Evolutionary conservation across 2,888 invertebrate species (phyloP), one percentile per base, ranked within the genome.

Genomic region (Rhagonycha lutea): DNA sequence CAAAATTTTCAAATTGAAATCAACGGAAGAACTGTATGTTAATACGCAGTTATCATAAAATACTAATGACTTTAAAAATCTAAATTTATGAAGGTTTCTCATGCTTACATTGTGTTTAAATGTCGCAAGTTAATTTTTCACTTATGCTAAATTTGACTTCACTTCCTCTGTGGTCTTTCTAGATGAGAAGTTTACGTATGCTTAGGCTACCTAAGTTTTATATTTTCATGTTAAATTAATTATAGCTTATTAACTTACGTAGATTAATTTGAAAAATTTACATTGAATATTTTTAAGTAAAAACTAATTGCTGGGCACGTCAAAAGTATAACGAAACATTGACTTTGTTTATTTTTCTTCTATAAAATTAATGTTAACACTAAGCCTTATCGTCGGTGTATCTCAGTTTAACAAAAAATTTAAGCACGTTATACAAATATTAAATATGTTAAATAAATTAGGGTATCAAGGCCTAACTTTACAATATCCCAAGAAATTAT

Each of bases 1-100:
- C 80, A 79, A 79, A 77, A 78, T 79, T 78, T 77, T 75, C 78
- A 79, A 76, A 77, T 78, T 47, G 78, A 76, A 81, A 82, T 79
- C 81, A 82, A 80, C 78, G 74, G 76, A 78, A 75, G 79, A 79
- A 79, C 76, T 82, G 81, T 70, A 73, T 70, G 73, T 14, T 76
- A 76, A 76, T 73, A 63, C 69, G 73, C 73, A 73, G 73, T 73
- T 76, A 76, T 70, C 73, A 60, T 62, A 65, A 14, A 28, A 67
- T 73, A 67, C 70, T 69, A 67, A 29, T n/a, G 24, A 23, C 32
- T 65, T 62, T 71, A 76, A 76, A 67, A 68, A 61, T 65, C 23
- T 73, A 62, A 76, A 73, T 73, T 70, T 76, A 72, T 60, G 76
- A 76, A 73, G 70, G 68, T 73, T 76, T 72, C 73, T 70, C 73